A percentile compares a stretch with the other conserved stretches of the same genome.
phyloP scores from a whole-genome alignment of 2,888 invertebrate species.

The Rutpela maculata region DNA sequence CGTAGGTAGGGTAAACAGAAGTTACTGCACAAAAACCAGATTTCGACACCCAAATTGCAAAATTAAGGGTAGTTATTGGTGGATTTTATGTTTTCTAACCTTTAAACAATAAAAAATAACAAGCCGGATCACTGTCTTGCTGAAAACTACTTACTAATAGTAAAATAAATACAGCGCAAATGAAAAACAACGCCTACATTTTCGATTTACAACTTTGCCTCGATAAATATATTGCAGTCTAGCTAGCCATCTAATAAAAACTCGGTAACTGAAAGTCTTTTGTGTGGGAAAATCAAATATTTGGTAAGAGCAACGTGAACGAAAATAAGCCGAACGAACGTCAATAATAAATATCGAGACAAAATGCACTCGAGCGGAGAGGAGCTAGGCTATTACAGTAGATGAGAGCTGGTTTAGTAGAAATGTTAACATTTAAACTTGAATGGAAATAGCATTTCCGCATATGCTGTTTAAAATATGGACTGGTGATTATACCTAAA shows the following conservation, averaged over 20 bases:
- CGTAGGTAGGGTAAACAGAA: too few relatives aligned
- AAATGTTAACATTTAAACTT: background rate
- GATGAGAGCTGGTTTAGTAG: background rate
- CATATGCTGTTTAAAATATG: background rate
- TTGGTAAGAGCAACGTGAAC: background rate
- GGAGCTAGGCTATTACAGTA: background rate
- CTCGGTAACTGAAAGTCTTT: background rate
- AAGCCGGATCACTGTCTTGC: too few relatives aligned
- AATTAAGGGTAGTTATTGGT: too few relatives aligned
- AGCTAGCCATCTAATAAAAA: background rate
- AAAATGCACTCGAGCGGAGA: background rate
- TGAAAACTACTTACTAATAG: too few relatives aligned
- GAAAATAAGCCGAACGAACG: background rate
- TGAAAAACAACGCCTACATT: background rate
- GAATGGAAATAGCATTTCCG: background rate
- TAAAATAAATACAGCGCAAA: background rate
- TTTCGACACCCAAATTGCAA: too few relatives aligned
- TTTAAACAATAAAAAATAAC: too few relatives aligned
- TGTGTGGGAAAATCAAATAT: background rate
- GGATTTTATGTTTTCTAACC: too few relatives aligned
- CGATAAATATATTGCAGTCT: background rate
- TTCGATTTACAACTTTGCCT: background rate
- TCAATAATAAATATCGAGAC: background rate
- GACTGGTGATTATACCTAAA: background rate
- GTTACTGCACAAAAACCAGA: too few relatives aligned